Evolutionary conservation across 1,140 invertebrate genomes (phyloP).

Genomic region (Sipha flava): DNA sequence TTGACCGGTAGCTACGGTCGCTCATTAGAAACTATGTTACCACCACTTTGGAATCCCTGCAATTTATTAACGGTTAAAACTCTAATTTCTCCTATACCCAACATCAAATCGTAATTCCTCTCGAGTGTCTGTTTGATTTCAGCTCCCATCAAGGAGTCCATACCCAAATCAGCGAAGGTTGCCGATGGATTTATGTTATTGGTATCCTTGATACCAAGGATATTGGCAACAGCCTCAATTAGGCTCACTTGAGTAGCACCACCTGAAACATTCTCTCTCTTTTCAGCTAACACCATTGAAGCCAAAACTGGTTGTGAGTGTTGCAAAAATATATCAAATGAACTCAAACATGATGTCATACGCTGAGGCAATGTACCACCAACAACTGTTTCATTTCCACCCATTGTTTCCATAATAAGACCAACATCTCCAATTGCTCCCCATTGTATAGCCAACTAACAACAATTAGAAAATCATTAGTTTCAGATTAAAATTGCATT

Average conservation of each 20-base stretch:
- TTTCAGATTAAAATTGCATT: not conserved
- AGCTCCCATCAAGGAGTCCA: slow-evolving; percentile 96
- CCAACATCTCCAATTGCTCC: slow-evolving; percentile 96
- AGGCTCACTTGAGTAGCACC: slow-evolving; percentile 50
- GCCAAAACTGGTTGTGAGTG: slow-evolving; percentile 76
- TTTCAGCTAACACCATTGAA: slow-evolving; percentile 69
- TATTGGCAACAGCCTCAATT: slow-evolving; percentile 68
- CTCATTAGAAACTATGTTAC: not conserved
- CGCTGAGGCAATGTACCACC: slow-evolving; percentile 88
- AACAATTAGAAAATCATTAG: not conserved
- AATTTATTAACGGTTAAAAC: slow-evolving; percentile 66
- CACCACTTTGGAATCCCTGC: slow-evolving; percentile 52
- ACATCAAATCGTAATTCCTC: slow-evolving; percentile 76
- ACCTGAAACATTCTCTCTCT: slow-evolving; percentile 48
- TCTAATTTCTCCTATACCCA: slow-evolving; percentile 85
- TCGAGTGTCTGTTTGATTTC: slow-evolving; percentile 96
- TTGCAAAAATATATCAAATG: slow-evolving; percentile 81
- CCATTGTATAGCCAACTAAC: slow-evolving; percentile 82
- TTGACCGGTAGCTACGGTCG: too few species aligned
- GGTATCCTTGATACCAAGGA: slow-evolving; percentile 74
- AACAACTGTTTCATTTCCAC: slow-evolving; percentile 77
- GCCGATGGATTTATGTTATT: slow-evolving; percentile 62
- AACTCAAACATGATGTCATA: slow-evolving; percentile 75
- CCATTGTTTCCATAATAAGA: slow-evolving; percentile 76
- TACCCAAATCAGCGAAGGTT: slow-evolving; percentile 82